Evolutionary conservation across 2,113 vertebrate genomes (phyloP), one percentile per base, ranked within the genome.

Genomic region (Myrmophylax atrothorax): DNA sequence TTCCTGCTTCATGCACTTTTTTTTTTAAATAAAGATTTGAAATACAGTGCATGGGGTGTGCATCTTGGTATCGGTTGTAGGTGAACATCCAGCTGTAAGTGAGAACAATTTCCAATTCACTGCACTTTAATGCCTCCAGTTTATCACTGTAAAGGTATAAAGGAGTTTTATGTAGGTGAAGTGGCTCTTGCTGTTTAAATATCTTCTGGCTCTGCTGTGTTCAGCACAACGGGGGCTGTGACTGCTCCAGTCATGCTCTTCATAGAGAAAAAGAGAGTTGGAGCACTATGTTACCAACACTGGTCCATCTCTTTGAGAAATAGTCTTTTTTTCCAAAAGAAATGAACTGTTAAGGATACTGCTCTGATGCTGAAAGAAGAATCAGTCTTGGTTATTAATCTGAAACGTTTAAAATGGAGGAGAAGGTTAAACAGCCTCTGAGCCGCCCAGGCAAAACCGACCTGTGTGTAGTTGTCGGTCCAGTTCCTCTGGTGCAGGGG

Each of bases 141-240:
- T 96, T 92, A 96, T 96, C 96, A 95, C 17, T 16, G 92, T 92
- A 81, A 96, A 93, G 81, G 89, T 94, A 74, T 95, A 94, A 94
- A 91, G 90, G 92, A 95, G 87, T 94, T 95, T 95, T 95, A 93
- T 91, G 83, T 90, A 67, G 93, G 94, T 96, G 93, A 94, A 94
- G 92, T 94, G 91, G 72, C 89, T 91, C 79, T 94, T 77, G 77
- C 94, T 87, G 74, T 94, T 92, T 83, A 85, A 96, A 91, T 89
- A 49, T 90, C 91, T 90, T 13, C 75, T 95, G 91, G 89, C 87
- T 87, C 31, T 33, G 10, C 75, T 28, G 69, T 66, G 50, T 80
- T 86, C 69, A 74, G 89, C 79, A 42, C 67, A 22, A 3, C 0
- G 0, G 47, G 55, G 33, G 35, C 78, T 76, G 67, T 76, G 59